A percentile compares a stretch with the other conserved stretches of the same genome.
phyloP scores from a whole-genome alignment of 2,797 vertebrate species.

The Silurus lanzhouensis region DNA sequence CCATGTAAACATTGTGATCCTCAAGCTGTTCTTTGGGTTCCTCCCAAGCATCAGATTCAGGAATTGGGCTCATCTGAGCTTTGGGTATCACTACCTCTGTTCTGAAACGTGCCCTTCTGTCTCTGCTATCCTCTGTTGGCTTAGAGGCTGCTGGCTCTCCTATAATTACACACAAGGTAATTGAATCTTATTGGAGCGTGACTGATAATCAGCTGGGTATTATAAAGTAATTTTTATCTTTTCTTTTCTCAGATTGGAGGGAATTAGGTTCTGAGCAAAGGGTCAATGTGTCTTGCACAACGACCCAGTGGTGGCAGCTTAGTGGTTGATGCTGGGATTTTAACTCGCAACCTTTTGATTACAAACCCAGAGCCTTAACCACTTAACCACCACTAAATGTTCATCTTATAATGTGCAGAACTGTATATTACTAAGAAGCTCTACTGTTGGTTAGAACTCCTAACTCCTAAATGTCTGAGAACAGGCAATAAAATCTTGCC shows the following conservation, averaged over 20 bases:
- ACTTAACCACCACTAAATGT: neutral
- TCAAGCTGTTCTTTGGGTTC: slow-evolving; percentile 34
- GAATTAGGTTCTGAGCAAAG: neutral
- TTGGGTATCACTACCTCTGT: slow-evolving; percentile 53
- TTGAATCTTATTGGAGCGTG: neutral
- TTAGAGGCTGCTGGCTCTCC: slow-evolving; percentile 39
- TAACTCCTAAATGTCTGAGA: neutral
- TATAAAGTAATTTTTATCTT: neutral
- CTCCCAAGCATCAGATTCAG: slow-evolving; percentile 42
- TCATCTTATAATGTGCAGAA: neutral
- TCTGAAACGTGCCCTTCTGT: slow-evolving; percentile 43
- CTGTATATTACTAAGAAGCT: neutral
- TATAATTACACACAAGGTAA: slow-evolving; percentile 30
- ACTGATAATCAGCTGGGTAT: neutral
- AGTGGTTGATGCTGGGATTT: neutral
- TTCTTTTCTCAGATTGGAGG: neutral
- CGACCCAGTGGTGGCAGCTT: neutral
- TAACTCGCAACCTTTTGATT: neutral
- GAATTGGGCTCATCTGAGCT: slow-evolving; percentile 50
- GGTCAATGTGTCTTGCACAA: neutral
- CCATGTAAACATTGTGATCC: slow-evolving; percentile 32
- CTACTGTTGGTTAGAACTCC: neutral
- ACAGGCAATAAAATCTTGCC: slow-evolving; percentile 15
- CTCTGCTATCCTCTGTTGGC: slow-evolving; percentile 35
- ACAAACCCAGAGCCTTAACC: neutral